Conservation (phyloP, 1,140 invertebrate genomes). For the Sesamia nonagrioides region DNA sequence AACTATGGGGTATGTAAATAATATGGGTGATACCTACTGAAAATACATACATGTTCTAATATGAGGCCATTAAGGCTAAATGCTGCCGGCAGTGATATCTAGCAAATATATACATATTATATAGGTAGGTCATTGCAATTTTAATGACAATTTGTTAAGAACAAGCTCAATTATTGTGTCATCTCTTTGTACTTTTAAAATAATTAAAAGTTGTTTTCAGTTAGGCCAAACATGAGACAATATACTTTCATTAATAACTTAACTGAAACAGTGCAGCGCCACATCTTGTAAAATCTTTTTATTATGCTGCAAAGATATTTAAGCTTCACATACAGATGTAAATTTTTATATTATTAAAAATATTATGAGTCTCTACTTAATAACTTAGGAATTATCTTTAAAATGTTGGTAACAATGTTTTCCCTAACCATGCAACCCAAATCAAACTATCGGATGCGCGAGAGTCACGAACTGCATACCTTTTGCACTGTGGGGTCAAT, state of each 20-base stretch:
- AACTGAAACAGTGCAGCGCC: background rate
- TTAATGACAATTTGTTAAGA: background rate
- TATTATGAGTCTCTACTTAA: slow-evolving; percentile 1
- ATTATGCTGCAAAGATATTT: background rate
- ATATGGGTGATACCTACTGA: background rate
- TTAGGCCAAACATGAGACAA: background rate
- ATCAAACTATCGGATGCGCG: background rate
- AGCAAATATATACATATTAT: background rate
- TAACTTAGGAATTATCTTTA: background rate
- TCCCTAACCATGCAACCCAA: background rate
- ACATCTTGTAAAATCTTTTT: background rate
- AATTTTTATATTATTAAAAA: slow-evolving; percentile 1
- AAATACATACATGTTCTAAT: background rate
- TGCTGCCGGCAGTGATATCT: slow-evolving; percentile 24
- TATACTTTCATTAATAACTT: background rate
- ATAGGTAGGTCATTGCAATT: background rate
- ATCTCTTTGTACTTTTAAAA: background rate
- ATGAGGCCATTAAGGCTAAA: slow-evolving; percentile 16
- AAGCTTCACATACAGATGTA: background rate
- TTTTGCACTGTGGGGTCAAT: no score
- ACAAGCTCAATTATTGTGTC: background rate
- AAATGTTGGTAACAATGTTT: slow-evolving; percentile 34
- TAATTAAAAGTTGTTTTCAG: background rate
- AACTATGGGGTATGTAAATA: background rate
- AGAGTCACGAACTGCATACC: no score